Base-by-base conservation (phyloP, 2,888 invertebrate species). In the Acrobasis repandana region DNA sequence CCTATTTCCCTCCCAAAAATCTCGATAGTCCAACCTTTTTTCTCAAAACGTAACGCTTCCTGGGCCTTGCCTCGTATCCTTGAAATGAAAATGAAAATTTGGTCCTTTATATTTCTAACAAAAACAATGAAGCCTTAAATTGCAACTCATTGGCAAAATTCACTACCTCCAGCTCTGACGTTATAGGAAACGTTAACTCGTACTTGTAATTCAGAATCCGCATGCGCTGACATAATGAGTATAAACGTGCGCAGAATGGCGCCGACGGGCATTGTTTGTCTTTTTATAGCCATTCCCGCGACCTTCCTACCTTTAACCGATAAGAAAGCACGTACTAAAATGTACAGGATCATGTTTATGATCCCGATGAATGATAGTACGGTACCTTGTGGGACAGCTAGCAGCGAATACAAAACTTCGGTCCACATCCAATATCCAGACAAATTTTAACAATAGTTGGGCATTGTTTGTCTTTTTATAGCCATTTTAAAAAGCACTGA, bases 141-240 rank as follows among this genome's bases (percentile, higher is more conserved):
- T 28, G 6, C 28, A 28, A 28, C 28, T 2, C 28, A 28, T 6
- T 28, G 28, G 28, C 28, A 28, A 28, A 28, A 28, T 28, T 28
- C 8, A 8, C 28, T 8, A 28, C 28, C 28, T 28, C 34, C 34
- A 36, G 15, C 6, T 3, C 3, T 58, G 60, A 61, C 61, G 63
- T 56, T 61, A 59, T 61, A 61, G 64, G 63, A 67, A 64, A 63
- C 60, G 60, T 56, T 58, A 60, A 65, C 61, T 66, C 61, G 62
- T 62, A 77, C 28, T 79, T 73, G 65, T 63, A 77, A 78, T 72
- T 73, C 47, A 50, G 64, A 67, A 73, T 71, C 70, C 68, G 66
- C 70, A 63, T 52, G 70, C 70, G 63, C 64, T 76, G 74, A 77
- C 76, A 77, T 77, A 77, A 79, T 76, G 64, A 70, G 71, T 67